These are phyloP conservation scores for Caerostris extrusa DNA, from an alignment of 1,140 invertebrate genomes.

Conservation along the genomic window DNA sequence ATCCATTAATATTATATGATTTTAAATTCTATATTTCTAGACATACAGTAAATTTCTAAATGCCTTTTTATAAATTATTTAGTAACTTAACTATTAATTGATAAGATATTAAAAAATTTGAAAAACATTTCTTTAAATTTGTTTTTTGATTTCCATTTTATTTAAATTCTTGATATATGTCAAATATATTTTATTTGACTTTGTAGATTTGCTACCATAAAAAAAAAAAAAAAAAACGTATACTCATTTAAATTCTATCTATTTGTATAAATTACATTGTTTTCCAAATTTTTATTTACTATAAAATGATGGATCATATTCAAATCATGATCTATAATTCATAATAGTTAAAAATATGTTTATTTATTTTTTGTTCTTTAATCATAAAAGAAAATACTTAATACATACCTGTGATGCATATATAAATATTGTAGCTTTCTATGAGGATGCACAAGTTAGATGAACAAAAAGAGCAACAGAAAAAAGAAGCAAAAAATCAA, in stretches of 20 bases:
- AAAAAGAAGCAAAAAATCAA: slow-evolving; percentile 82
- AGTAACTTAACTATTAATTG: background rate
- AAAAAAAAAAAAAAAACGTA: background rate
- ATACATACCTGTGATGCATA: too few relatives aligned
- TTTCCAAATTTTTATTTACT: background rate
- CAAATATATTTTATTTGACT: background rate
- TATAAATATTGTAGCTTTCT: slow-evolving; percentile 63
- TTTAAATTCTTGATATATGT: background rate
- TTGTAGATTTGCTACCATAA: background rate
- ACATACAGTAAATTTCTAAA: background rate
- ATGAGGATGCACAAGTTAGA: slow-evolving; percentile 76
- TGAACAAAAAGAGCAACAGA: slow-evolving; percentile 80
- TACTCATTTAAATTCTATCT: background rate
- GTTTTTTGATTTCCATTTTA: background rate
- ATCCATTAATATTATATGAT: background rate
- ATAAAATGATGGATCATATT: background rate
- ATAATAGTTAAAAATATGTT: too few relatives aligned
- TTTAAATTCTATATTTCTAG: background rate
- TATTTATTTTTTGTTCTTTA: too few relatives aligned
- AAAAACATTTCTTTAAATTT: too few relatives aligned
- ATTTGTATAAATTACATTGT: background rate
- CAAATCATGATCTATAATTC: too few relatives aligned
- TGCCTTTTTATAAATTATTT: background rate
- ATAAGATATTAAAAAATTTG: background rate
- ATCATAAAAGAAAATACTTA: too few relatives aligned